Evolutionary conservation across 2,113 vertebrate genomes (phyloP).

Genomic region (Pachycephala philippinensis): DNA sequence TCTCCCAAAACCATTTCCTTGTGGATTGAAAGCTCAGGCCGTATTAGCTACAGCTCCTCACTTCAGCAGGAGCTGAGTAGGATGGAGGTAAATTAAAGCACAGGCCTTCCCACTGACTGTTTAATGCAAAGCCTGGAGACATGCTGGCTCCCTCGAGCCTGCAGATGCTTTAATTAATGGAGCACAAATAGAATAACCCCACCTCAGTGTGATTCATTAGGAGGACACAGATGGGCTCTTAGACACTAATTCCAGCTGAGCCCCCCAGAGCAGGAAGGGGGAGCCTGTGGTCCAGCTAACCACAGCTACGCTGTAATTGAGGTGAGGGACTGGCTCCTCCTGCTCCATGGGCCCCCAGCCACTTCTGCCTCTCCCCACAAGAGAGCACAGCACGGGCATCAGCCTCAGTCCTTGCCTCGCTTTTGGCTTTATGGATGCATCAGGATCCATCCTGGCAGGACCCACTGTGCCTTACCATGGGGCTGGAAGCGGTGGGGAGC

Average conservation of each 20-base stretch:
- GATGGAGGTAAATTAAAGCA: conserved; percentile 21
- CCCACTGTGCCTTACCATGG: accelerated
- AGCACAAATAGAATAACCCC: conserved; percentile 49
- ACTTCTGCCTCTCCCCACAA: background rate
- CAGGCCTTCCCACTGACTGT: conserved; percentile 6
- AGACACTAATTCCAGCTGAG: conserved; percentile 27
- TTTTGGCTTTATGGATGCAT: background rate
- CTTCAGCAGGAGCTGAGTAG: background rate
- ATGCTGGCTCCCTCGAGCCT: conserved; percentile 8
- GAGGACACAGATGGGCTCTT: conserved; percentile 47
- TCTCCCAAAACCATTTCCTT: background rate
- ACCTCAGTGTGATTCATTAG: conserved; percentile 31
- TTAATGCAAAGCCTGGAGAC: conserved; percentile 32
- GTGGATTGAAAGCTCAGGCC: background rate
- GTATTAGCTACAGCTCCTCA: background rate
- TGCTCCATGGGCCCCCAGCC: accelerated
- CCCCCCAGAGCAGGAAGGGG: background rate
- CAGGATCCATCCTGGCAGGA: background rate
- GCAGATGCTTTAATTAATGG: conserved; percentile 56
- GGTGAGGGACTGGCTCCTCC: background rate
- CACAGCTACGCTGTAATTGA: background rate
- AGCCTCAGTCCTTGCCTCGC: background rate
- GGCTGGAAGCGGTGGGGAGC: background rate
- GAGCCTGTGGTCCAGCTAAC: background rate
- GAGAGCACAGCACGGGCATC: accelerated